Percentiles rank a stretch among this genome's conserved stretches.
phyloP scores from a whole-genome alignment of 2,888 invertebrate genomes.

The Phorcus lineatus region DNA sequence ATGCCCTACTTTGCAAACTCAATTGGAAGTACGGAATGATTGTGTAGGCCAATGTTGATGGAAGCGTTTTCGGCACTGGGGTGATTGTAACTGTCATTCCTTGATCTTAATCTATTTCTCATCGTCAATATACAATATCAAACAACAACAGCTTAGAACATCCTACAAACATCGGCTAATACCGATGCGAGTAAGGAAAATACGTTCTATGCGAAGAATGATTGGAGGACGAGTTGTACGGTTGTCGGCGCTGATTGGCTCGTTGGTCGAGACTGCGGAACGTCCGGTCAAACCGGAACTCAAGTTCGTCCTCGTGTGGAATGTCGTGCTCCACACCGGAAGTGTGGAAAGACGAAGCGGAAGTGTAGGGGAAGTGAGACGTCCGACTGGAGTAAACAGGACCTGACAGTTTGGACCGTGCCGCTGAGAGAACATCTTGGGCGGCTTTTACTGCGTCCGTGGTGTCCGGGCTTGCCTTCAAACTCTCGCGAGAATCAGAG shows the following conservation, averaged over 20 bases:
- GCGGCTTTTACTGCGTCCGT: conserved; percentile 40
- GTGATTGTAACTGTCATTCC: no score
- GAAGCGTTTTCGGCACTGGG: no score
- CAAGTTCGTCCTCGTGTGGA: conserved; percentile 60
- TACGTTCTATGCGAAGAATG: conserved; percentile 31
- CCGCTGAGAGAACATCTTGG: conserved; percentile 54
- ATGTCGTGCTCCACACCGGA: conserved; percentile 53
- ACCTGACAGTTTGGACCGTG: conserved; percentile 56
- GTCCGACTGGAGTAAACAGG: conserved; percentile 40
- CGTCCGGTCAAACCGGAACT: conserved; percentile 58
- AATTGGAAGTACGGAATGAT: no score
- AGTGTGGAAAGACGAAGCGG: conserved; percentile 33
- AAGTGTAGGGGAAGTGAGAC: conserved; percentile 26
- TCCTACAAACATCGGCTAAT: neutral
- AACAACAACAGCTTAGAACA: no score
- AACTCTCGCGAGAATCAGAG: conserved; percentile 41
- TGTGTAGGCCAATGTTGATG: no score
- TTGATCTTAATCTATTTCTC: no score
- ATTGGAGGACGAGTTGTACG: neutral
- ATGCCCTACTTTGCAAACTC: no score
- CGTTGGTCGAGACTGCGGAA: conserved; percentile 60
- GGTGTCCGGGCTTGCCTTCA: conserved; percentile 30
- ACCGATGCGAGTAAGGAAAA: conserved; percentile 37
- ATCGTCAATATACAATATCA: no score
- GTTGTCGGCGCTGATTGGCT: conserved; percentile 38